Evolutionary conservation across 2,888 invertebrate genomes (phyloP).

Genomic region (Ormyrus thymus): DNA sequence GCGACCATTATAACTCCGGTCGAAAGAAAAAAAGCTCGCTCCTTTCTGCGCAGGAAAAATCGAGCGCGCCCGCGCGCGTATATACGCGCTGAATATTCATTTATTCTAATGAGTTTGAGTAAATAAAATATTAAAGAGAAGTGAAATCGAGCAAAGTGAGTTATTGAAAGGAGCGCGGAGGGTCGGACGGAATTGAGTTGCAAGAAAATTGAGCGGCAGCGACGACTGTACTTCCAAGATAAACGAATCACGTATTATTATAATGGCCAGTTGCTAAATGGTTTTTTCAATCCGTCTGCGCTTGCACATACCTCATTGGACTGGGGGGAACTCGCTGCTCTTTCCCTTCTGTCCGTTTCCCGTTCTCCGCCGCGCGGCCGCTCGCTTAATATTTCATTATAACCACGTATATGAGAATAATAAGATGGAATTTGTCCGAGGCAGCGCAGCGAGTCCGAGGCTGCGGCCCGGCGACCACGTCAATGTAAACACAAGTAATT

Average conservation of each 20-base stretch:
- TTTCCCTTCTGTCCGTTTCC: constrained; percentile 3
- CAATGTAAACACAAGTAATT: constrained; percentile 56
- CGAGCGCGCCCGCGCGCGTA: neutral
- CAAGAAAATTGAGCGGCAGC: constrained; percentile 56
- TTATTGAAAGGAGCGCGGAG: constrained; percentile 36
- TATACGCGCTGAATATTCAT: neutral
- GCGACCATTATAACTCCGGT: no score
- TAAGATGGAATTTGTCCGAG: constrained; percentile 72
- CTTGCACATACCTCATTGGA: constrained; percentile 59
- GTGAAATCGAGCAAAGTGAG: constrained; percentile 30
- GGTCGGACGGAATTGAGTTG: constrained; percentile 51
- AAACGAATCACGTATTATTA: constrained; percentile 75
- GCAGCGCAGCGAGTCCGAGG: constrained; percentile 55
- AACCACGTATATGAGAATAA: constrained; percentile 73
- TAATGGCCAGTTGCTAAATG: constrained; percentile 75
- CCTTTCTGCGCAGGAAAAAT: neutral
- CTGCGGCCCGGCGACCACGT: constrained; percentile 39
- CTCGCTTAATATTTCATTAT: constrained; percentile 73
- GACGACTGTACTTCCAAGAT: constrained; percentile 70
- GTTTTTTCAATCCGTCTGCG: constrained; percentile 71
- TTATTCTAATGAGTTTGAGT: neutral
- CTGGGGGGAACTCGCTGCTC: constrained; percentile 18
- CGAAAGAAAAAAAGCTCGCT: no score
- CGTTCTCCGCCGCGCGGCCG: constrained; percentile 29
- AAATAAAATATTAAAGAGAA: constrained; percentile 10